Evolutionary conservation across 1,140 invertebrate species (phyloP), one percentile per base, ranked within the genome.

Genomic region (Euwallacea fornicatus): DNA sequence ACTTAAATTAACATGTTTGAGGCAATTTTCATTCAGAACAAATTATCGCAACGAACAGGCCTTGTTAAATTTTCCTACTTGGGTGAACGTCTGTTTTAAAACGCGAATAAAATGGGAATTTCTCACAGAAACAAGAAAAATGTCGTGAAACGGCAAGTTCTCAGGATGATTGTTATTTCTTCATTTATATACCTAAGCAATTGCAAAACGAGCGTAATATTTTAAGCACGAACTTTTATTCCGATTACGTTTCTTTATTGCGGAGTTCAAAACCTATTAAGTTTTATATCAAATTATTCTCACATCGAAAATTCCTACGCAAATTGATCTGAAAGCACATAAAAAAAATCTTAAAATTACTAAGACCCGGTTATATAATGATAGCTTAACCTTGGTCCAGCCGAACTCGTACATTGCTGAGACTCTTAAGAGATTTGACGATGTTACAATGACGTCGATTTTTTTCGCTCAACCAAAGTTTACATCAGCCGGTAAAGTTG

Each of bases 31-130:
- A 16, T 58, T 58, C 46, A 10, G 46, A 10, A 50, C 46, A 58
- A 60, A 60, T 60, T 33, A 60, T 42, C n/a, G 21, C 33, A 60
- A n/a, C 13, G 41, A 42, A 33, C 21, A 33, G 21, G 13, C 41
- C 33, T 60, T 60, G 58, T 60, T 60, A 60, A 60, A 42, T 42
- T 60, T 60, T 60, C 7, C 58, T 60, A 60, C 58, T 42, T 42
- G 58, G 42, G 10, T 60, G 58, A 60, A 60, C 58, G 58, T 16
- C 13, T 13, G 58, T 33, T 60, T 42, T 33, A 42, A 58, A 58
- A 58, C 10, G 13, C 21, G 55, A 58, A 60, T 33, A 33, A 33
- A 33, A 33, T 33, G 21, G 21, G 21, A 16, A 56, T 56, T 56
- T 56, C 54, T 56, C 54, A 56, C 54, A 56, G 54, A 56, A 56